These are phyloP conservation scores for Trypoxylon attenuatum DNA, from an alignment of 2,888 invertebrate genomes.

Conservation along the genomic window DNA sequence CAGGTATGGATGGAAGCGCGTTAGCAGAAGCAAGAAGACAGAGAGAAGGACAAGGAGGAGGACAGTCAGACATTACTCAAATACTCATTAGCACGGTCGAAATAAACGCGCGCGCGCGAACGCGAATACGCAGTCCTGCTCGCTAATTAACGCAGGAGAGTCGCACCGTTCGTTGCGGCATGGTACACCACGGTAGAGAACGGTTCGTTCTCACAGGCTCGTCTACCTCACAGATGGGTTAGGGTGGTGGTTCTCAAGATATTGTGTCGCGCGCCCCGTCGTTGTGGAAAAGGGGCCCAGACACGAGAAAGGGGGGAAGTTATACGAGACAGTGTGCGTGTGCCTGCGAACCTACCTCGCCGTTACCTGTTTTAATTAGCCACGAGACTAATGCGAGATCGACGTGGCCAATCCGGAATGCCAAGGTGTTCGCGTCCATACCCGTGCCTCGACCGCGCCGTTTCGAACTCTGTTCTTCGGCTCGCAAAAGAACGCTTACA, in stretches of 20 bases:
- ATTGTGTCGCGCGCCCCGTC: conserved; percentile 56
- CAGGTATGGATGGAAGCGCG: too few relatives aligned
- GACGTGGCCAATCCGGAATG: conserved; percentile 58
- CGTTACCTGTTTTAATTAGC: conserved; percentile 65
- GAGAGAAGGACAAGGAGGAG: conserved; percentile 33
- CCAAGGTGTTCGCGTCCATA: conserved; percentile 27
- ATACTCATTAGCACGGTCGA: conserved; percentile 70
- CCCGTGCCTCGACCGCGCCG: conserved; percentile 32
- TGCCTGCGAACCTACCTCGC: conserved; percentile 43
- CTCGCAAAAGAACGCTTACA: background rate
- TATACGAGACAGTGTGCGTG: conserved; percentile 24
- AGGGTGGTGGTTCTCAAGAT: conserved; percentile 58
- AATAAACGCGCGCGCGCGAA: conserved; percentile 68
- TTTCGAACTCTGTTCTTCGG: too few relatives aligned
- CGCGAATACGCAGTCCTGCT: too few relatives aligned
- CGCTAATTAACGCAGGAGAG: conserved; percentile 68
- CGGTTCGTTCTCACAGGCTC: conserved; percentile 30
- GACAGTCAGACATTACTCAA: conserved; percentile 67
- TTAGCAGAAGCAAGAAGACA: conserved; percentile 22
- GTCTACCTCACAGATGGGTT: conserved; percentile 42
- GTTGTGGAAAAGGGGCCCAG: background rate
- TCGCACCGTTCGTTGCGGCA: too few relatives aligned
- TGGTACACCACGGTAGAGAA: conserved; percentile 20
- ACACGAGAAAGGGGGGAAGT: conserved; percentile 3
- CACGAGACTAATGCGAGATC: conserved; percentile 60